These are phyloP conservation scores for Zophobas atratus DNA, from an alignment of 1,140 invertebrate genomes.

Conservation along the genomic window DNA sequence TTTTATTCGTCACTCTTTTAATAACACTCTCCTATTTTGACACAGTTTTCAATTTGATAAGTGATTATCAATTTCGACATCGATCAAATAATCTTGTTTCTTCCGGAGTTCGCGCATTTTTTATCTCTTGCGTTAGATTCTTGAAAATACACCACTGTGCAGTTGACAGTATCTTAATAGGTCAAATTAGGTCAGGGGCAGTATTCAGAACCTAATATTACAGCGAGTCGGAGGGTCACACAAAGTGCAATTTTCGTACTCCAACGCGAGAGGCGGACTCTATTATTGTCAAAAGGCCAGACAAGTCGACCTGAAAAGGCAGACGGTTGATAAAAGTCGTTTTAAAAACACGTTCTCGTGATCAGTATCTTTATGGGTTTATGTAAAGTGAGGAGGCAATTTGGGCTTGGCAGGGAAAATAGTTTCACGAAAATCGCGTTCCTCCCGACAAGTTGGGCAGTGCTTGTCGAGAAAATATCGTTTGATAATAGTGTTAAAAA, in stretches of 20 bases:
- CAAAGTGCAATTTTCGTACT: constrained; percentile 9
- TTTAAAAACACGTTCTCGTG: background rate
- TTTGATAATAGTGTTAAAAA: no score
- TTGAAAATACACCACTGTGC: background rate
- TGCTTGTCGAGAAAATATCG: no score
- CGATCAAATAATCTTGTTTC: background rate
- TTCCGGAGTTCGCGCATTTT: background rate
- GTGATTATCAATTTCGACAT: no score
- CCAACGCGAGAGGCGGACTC: background rate
- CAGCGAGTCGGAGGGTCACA: background rate
- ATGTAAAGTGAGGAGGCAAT: background rate
- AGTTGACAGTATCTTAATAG: background rate
- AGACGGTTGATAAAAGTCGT: background rate
- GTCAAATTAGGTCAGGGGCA: background rate
- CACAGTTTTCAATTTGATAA: no score
- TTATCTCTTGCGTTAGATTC: background rate
- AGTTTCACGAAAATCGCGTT: no score
- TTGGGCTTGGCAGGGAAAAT: background rate
- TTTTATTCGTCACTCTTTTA: no score
- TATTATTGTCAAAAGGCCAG: constrained; percentile 19
- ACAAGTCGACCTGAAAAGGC: background rate
- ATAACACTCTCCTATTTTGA: no score
- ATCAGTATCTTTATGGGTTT: background rate
- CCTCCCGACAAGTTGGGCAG: no score
- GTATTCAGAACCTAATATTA: background rate